Evolutionary conservation across 2,113 vertebrate species (phyloP), one percentile per base, ranked within the genome.

Genomic region (Sitta europaea): DNA sequence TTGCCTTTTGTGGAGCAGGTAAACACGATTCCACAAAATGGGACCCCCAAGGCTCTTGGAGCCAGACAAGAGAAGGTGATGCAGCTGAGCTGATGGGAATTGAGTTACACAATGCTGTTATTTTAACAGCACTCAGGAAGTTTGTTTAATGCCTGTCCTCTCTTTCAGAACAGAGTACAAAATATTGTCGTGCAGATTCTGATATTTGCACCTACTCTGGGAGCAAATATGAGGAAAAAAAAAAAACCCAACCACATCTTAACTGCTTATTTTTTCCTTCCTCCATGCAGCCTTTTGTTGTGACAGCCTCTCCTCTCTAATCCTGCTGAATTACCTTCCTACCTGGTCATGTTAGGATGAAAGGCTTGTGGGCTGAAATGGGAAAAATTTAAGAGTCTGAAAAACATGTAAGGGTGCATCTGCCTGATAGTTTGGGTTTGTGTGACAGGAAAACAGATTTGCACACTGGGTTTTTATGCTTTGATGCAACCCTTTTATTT

Each of bases 31-130:
- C 57, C 66, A 66, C 55, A 58, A 33, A 96, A 86, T 14, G 66
- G 65, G 74, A 73, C 38, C 71, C 40, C 4, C 1, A 14, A 38
- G 66, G 73, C 38, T 63, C 51, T 21, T 12, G 1, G 58, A 85
- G 82, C 85, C 95, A 95, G 74, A 55, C 6, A 5, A 96, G 94
- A 93, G 90, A 95, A 95, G 62, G 42, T 43, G 9, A 81, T 94
- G 84, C 80, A 71, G 35, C 42, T 0, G 2, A 66, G 75, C 50
- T 96, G 82, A 82, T 78, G 25, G 87, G 95, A 96, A 92, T 2
- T 18, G 77, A 72, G 45, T 96, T 96, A 50, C 81, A 89, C 85
- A 94, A 96, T n/a, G 58, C 71, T 68, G 59, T 79, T 95, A 12
- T 68, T 83, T 75, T 90, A 80, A 61, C 29, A 3, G 57, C 42